Conservation (phyloP, 1,140 invertebrate species). For the Scaptomyza graminum region DNA sequence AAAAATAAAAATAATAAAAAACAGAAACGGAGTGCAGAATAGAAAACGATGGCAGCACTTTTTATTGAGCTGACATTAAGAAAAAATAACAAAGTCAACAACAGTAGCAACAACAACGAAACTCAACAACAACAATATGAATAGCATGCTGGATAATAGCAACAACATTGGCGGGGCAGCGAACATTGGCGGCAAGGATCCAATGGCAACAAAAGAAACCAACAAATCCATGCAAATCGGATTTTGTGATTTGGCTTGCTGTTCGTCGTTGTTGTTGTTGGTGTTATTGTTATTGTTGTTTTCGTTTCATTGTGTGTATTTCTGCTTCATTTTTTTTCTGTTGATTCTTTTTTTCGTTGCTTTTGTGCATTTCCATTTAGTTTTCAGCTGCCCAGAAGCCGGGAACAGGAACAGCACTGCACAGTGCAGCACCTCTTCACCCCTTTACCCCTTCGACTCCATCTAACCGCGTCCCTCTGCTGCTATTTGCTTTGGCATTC, state of each 20-base stretch:
- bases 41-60: conserved; percentile 70
- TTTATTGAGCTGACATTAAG: conserved; percentile 80
- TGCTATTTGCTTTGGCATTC: conserved; percentile 81
- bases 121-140: conserved; percentile 17
- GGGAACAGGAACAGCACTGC: not conserved
- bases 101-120: conserved; percentile 26
- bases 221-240: conserved; percentile 83
- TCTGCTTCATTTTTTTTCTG: not conserved
- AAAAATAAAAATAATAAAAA: conserved; percentile 1
- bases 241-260: conserved; percentile 77
- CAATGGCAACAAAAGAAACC: conserved; percentile 78
- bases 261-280: conserved; percentile 14
- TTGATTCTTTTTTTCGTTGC: conserved; percentile 24
- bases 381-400: conserved; percentile 59
- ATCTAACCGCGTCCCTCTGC: conserved; percentile 44
- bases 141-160: conserved; percentile 68
- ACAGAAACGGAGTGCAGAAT: conserved; percentile 50
- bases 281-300: conserved; percentile 35
- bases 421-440: not conserved
- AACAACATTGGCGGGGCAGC: conserved; percentile 72
- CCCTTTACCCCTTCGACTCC: no score
- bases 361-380: conserved; percentile 70
- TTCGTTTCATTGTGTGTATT: conserved; percentile 32
- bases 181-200: conserved; percentile 58
- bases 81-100: conserved; percentile 81